Evolutionary conservation across 2,888 invertebrate genomes (phyloP), one percentile per base, ranked within the genome.

Genomic region (Tanytarsus gracilentus): DNA sequence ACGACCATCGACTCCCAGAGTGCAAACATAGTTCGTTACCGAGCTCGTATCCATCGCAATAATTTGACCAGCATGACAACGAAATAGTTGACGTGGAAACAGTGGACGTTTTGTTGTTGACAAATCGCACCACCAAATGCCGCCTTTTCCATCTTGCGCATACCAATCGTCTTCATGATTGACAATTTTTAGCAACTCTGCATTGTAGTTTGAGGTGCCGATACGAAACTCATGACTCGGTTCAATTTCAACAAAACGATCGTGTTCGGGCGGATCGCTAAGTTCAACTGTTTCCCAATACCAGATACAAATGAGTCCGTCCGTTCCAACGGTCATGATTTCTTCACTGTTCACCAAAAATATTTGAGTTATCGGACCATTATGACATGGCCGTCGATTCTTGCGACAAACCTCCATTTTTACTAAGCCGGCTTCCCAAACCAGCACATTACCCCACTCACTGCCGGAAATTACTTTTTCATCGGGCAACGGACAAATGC

Each of bases 381-480:
- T 51, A 68, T 95, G 95, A 67, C 93, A 92, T 0, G 80, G 75
- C 68, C 82, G 84, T 21, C 83, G 77, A 51, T 82, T 81, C 64
- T 83, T 84, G 62, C 84, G 78, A 7, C 83, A 82, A 0, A 92
- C 82, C 77, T 92, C 89, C 30, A 91, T 74, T 71, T 91, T 91
- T 9, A 95, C 93, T 1, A 91, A 76, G 1, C 89, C 90, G 49
- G 84, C 90, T 67, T 94, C 91, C 95, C 95, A 95, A 1, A 95
- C 78, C 39, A 95, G 74, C 68, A 95, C 82, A 70, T 94, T 94
- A 0, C 95, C 95, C 92, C 92, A 93, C 67, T 86, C 85, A 66
- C 86, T 86, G 1, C 93, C 90, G 0, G 93, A 90, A 36, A 94
- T 75, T 0, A 90, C 82, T 78, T 92, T 93, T 71, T 90, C 92